Evolutionary conservation across 2,797 vertebrate genomes (phyloP), one percentile per base, ranked within the genome.

Genomic region (Eupleurogrammus muticus): DNA sequence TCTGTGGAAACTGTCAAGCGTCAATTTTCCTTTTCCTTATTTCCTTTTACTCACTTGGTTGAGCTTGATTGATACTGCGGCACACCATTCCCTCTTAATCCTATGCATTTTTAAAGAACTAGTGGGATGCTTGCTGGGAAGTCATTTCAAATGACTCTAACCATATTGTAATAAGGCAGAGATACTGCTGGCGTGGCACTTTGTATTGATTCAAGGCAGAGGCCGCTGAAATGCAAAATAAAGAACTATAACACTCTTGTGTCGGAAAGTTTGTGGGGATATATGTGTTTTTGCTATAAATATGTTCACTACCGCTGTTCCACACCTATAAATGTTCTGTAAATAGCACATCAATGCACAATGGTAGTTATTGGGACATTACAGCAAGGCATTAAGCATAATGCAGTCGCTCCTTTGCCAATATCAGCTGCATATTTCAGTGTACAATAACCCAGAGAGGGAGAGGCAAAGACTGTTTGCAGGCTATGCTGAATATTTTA

Each of bases 41-140:
- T 72, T 83, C 73, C 75, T 78, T 90, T 90, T 84, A 85, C 82
- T 82, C 86, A 85, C 89, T 89, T 66, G 80, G 82, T 79, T 89
- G 90, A 89, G 84, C 86, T 89, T 91, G 89, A 91, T 85, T 90
- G 90, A 94, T 91, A 79, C 85, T 75, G 79, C 84, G 42, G 82
- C 76, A 47, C 71, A 66, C 85, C 61, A 28, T 87, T 92, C 88
- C 79, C 70, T 83, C 86, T 90, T 93, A 92, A 94, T 92, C 89
- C 91, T 79, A 92, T 94, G 91, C 91, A 94, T 95, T 93, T 94
- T 94, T 94, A 92, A 94, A 93, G 84, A 92, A 90, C 68, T 84
- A 72, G 66, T 64, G 71, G 50, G 85, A 90, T 59, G 70, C 85
- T 76, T 49, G 83, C 86, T 82, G 83, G 79, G 87, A 91, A 87